These are phyloP conservation scores for Sphyrna mokarran DNA, from an alignment of 2,113 vertebrate genomes.

Conservation along the genomic window DNA sequence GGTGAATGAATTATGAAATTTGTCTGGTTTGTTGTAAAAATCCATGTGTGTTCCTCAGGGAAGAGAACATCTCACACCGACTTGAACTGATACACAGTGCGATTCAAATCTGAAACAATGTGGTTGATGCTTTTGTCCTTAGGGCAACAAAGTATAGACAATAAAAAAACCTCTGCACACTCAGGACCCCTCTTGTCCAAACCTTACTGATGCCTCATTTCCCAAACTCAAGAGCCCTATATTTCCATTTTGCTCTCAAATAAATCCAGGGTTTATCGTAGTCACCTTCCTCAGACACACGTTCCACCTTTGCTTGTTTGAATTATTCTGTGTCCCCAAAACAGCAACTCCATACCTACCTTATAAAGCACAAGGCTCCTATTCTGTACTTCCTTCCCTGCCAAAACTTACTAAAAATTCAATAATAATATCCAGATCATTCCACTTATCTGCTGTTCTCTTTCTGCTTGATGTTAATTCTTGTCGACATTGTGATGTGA, in stretches of 20 bases:
- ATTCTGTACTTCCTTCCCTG: background rate
- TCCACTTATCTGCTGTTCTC: background rate
- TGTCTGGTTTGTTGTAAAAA: background rate
- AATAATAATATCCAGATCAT: background rate
- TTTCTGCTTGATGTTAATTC: background rate
- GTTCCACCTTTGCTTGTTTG: background rate
- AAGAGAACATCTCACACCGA: background rate
- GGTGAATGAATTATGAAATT: background rate
- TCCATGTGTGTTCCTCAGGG: background rate
- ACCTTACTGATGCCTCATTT: no score
- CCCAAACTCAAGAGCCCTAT: no score
- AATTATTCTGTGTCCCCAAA: background rate
- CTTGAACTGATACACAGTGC: background rate
- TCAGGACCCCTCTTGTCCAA: no score
- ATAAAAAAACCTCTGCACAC: background rate
- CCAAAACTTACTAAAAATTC: background rate
- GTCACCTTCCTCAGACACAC: no score
- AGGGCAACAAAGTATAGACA: background rate
- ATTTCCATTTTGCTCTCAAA: no score
- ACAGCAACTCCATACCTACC: no score
- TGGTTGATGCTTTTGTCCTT: background rate
- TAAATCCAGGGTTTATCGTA: no score
- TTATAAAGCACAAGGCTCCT: no score
- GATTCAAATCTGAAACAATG: background rate
- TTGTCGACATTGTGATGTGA: background rate